Conservation (phyloP, 2,113 vertebrate species). For the Varanus komodoensis region DNA sequence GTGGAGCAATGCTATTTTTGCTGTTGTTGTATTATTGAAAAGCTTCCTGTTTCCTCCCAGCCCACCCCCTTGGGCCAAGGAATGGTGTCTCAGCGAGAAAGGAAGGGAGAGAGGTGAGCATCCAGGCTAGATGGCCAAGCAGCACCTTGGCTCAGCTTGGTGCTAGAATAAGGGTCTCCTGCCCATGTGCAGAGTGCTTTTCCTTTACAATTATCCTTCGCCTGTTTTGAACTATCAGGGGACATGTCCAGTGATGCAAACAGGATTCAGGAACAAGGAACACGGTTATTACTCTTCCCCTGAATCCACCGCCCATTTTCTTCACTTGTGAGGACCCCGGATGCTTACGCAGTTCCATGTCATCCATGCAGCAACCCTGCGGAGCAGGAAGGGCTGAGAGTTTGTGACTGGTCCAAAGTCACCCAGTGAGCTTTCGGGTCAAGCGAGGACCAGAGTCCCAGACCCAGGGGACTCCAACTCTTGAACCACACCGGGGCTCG, state of each 20-base stretch:
- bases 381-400: too few species aligned
- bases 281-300: too few species aligned
- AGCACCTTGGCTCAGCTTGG: neutral
- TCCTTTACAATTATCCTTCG: neutral
- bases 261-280: neutral
- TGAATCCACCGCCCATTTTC: too few species aligned
- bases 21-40: neutral
- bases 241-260: neutral
- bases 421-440: too few species aligned
- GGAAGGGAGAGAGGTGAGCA: fast-evolving
- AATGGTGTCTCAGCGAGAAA: neutral
- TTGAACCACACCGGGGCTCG: too few species aligned
- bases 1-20: too few species aligned
- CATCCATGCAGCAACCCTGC: too few species aligned
- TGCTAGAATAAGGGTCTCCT: neutral
- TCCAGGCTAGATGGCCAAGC: neutral
- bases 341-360: too few species aligned
- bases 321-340: too few species aligned
- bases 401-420: too few species aligned
- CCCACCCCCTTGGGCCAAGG: neutral
- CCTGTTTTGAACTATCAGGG: neutral
- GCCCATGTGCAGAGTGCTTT: neutral
- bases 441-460: too few species aligned
- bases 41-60: neutral
- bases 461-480: too few species aligned